Percentiles rank a stretch among this genome's conserved stretches.
Evolutionary conservation across 35 echinoderm and acorn worm genomes (phyloP).

Genomic region (Acanthaster planci): DNA sequence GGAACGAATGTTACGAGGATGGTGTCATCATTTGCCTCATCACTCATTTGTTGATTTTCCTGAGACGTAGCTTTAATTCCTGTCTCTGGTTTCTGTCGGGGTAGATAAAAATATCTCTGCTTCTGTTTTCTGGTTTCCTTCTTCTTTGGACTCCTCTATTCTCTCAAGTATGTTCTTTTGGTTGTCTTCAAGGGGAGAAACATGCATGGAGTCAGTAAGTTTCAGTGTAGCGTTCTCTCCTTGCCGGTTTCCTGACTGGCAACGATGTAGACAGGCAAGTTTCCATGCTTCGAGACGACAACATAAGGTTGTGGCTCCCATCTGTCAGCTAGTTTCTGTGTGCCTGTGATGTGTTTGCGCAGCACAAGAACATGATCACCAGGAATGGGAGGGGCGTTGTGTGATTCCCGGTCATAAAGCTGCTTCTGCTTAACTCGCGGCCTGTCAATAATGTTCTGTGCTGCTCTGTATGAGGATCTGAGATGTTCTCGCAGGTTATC

Average conservation of each 20-base stretch:
- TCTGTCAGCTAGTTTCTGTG: constrained; percentile 9
- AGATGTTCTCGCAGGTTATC: neutral
- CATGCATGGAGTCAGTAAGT: no score
- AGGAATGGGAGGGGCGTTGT: neutral
- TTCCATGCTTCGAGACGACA: constrained; percentile 14
- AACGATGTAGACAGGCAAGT: constrained; percentile 28
- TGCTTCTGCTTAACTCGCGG: neutral
- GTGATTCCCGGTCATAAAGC: neutral
- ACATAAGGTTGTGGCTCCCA: constrained; percentile 20
- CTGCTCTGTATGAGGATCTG: neutral
- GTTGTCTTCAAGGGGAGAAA: no score
- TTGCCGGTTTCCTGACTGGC: neutral
- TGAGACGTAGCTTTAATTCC: no score
- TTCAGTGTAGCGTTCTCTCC: neutral
- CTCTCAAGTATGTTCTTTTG: no score
- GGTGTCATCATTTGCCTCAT: no score
- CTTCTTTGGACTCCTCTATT: no score
- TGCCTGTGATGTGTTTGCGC: constrained; percentile 20
- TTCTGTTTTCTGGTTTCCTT: no score
- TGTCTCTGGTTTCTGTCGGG: no score
- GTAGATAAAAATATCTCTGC: no score
- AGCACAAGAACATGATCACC: constrained; percentile 16
- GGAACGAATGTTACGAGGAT: no score
- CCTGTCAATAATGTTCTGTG: neutral
- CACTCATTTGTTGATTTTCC: no score